Percentiles rank a stretch among this genome's conserved stretches.
Evolutionary conservation across 2,888 invertebrate species (phyloP).

Genomic region (Chelonus formosanus): DNA sequence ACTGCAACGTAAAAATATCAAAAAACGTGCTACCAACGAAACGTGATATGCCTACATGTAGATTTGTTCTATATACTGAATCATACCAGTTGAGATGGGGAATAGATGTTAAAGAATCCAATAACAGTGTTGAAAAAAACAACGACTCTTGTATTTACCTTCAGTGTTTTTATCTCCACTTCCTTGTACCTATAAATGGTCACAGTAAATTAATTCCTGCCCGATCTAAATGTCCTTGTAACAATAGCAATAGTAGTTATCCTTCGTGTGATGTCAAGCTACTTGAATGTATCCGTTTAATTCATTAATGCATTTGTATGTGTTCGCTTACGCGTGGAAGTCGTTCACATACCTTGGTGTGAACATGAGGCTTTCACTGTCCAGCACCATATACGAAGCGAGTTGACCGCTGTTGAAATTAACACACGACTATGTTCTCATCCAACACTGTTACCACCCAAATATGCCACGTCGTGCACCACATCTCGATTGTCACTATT

Average conservation of each 20-base stretch:
- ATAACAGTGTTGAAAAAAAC: too few species aligned
- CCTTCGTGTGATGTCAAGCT: slow-evolving; percentile 25
- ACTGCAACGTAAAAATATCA: slow-evolving; percentile 31
- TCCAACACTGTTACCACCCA: slow-evolving; percentile 49
- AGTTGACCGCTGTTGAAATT: slow-evolving; percentile 63
- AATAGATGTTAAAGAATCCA: slow-evolving; percentile 18
- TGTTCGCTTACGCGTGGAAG: slow-evolving; percentile 43
- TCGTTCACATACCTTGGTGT: slow-evolving; percentile 68
- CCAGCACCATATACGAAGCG: slow-evolving; percentile 66
- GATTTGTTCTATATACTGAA: slow-evolving; percentile 18
- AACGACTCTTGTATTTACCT: too few species aligned
- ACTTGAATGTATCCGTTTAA: slow-evolving; percentile 28
- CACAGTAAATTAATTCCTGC: slow-evolving; percentile 22
- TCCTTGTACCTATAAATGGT: not conserved
- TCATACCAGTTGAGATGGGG: not conserved
- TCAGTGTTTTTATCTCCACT: too few species aligned
- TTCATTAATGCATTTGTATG: slow-evolving; percentile 26
- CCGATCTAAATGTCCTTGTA: slow-evolving; percentile 35
- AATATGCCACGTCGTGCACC: slow-evolving; percentile 42
- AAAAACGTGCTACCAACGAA: slow-evolving; percentile 35
- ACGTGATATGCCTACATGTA: slow-evolving; percentile 31
- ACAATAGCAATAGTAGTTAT: slow-evolving; percentile 33
- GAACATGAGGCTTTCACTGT: slow-evolving; percentile 67
- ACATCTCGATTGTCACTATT: slow-evolving; percentile 36
- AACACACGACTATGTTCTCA: slow-evolving; percentile 54